These are phyloP conservation scores for Thymallus thymallus DNA, from an alignment of 2,113 vertebrate genomes.

Conservation along the genomic window DNA sequence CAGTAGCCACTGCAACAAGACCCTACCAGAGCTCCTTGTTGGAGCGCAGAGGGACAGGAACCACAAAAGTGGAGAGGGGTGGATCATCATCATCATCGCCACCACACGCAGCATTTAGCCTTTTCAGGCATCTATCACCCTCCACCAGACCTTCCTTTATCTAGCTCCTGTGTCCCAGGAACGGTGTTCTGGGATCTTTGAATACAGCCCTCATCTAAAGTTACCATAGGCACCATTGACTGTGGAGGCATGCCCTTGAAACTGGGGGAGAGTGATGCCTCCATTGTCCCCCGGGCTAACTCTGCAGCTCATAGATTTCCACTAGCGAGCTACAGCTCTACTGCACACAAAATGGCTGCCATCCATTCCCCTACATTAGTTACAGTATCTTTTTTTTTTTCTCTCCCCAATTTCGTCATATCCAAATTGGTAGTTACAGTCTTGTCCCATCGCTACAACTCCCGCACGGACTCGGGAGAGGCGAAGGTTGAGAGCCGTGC, in stretches of 20 bases:
- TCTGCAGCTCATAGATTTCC: neutral
- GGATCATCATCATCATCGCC: neutral
- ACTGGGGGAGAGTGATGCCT: neutral
- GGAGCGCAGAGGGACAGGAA: constrained; percentile 8
- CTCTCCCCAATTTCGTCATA: too few species aligned
- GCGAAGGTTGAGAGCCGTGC: too few species aligned
- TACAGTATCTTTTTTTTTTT: too few species aligned
- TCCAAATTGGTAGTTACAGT: too few species aligned
- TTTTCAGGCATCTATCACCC: neutral
- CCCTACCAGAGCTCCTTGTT: constrained; percentile 28
- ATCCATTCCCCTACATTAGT: too few species aligned
- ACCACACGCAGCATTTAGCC: neutral
- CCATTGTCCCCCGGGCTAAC: neutral
- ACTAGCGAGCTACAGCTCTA: neutral
- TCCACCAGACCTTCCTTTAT: neutral
- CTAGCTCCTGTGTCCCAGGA: constrained; percentile 7
- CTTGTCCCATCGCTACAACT: too few species aligned
- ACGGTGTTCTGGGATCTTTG: constrained; percentile 26
- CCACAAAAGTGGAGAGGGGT: neutral
- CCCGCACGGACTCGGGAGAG: too few species aligned
- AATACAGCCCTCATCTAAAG: constrained; percentile 25
- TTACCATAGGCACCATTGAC: constrained; percentile 19
- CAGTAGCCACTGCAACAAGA: constrained; percentile 46
- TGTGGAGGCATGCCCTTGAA: constrained; percentile 37
- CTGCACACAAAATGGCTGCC: too few species aligned